Evolutionary conservation across 1,140 invertebrate species (phyloP), one percentile per base, ranked within the genome.

Genomic region (Zaprionus camerounensis): DNA sequence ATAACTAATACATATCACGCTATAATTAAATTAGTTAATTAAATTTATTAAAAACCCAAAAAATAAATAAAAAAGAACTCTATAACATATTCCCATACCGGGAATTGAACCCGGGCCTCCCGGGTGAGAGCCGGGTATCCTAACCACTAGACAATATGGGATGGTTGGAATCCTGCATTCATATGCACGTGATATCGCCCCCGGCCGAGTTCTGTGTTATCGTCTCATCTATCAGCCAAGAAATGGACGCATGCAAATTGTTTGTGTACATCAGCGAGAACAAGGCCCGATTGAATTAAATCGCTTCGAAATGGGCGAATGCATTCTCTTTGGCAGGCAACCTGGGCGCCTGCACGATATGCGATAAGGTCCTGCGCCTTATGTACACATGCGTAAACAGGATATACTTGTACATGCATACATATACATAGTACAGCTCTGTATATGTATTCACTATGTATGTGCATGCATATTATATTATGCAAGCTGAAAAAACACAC

Each of bases 31-130:
- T 28, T 28, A 28, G 7, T 28, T 28, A 28, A 28, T 28, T 38
- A 4, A 20, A 24, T 15, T 15, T 44, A 17, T 1, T 2, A 49
- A 31, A 34, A 20, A 67, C 1, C 24, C 0, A 26, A 26, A 56
- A 6, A 70, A 22, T 20, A 53, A 3, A 55, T 49, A 9, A 59
- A 26, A 61, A 55, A 44, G 36, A 58, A 46, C 0, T 22, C 3
- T 7, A 2, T 11, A n/a, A n/a, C 28, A 95, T 95, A 15, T 96
- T 96, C 95, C 95, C 95, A 95, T 96, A 95, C 96, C 95, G 95
- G 96, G 96, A 96, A 96, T 96, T 95, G 96, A 96, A 96, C 95
- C 95, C 95, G 95, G 95, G 95, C 95, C 95, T 95, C 94, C 95
- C 95, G 95, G 95, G 95, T 96, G 95, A 96, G 94, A 96, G 95